Evolutionary conservation across 2,888 invertebrate genomes (phyloP), one percentile per base, ranked within the genome.

Genomic region (Rotaria sp.): DNA sequence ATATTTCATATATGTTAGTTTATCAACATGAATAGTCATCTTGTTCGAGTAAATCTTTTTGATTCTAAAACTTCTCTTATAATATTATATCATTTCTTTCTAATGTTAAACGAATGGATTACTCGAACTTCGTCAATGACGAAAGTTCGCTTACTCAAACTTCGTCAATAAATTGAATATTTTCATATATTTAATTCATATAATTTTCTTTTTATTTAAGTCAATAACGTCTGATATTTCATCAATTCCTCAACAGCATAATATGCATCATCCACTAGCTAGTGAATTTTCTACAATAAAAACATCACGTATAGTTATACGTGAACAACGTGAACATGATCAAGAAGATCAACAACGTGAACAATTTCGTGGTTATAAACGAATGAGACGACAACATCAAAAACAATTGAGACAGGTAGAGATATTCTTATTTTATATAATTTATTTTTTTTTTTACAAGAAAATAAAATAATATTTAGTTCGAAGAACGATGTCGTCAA

Each of bases 341-440:
- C 85, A 52, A 18, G 85, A 85, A 30, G 85, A 80, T 45, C 80
- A 80, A 80, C 50, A 55, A 35, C 50, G 88, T 88, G 98, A 99
- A 92, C 98, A 99, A 93, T 97, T 97, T 96, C 95, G 96, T 85
- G 97, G 97, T 38, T 97, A 97, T 92, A 98, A 99, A 92, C 94
- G 98, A 88, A 96, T 99, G 95, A 93, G 99, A 88, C 94, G 97
- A 88, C 96, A 96, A 91, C 99, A 99, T 92, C 98, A 98, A 92
- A 95, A 96, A 88, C 96, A 97, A 88, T 93, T 98, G 90, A 93
- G 93, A 88, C 93, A 93, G 91, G 93, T 92, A 88, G 86, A n/a
- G 5, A 26, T 2, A 55, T n/a, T n/a, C n/a, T n/a, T n/a, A n/a
- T n/a, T n/a, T n/a, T n/a, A n/a, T n/a, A n/a, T n/a, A n/a, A n/a